A percentile compares a stretch with the other conserved stretches of the same genome.
These are phyloP conservation scores for Craterocephalus amniculus DNA, from an alignment of 2,797 vertebrate species.

Conservation along the genomic window DNA sequence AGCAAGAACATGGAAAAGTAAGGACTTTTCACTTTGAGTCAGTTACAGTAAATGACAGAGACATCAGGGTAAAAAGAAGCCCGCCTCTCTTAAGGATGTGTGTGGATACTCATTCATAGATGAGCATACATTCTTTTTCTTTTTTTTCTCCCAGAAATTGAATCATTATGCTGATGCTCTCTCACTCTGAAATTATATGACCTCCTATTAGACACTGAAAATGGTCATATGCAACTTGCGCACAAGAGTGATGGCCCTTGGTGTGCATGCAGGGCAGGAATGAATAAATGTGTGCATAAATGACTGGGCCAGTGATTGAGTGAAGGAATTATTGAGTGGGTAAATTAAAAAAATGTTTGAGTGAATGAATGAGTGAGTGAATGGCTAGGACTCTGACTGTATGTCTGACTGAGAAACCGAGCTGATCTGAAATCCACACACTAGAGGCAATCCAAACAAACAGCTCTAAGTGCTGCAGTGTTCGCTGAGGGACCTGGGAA, in stretches of 20 bases:
- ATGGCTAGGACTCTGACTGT: constrained; percentile 74
- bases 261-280: constrained; percentile 38
- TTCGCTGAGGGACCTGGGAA: constrained; percentile 74
- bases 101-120: constrained; percentile 9
- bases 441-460: constrained; percentile 80
- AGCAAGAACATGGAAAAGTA: constrained; percentile 73
- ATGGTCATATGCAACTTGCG: constrained; percentile 42
- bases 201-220: constrained; percentile 29
- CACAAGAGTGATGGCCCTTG: constrained; percentile 41
- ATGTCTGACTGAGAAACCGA: constrained; percentile 76
- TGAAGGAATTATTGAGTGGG: constrained; percentile 81
- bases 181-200: constrained; percentile 26
- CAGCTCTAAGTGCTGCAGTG: constrained; percentile 81
- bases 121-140: not conserved
- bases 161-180: not conserved
- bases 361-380: constrained; percentile 71
- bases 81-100: not conserved
- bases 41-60: constrained; percentile 48
- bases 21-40: constrained; percentile 64
- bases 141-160: not conserved
- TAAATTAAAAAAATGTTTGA: constrained; percentile 83
- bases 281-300: constrained; percentile 77
- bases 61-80: constrained; percentile 42
- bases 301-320: constrained; percentile 79
- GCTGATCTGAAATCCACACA: constrained; percentile 69